These are phyloP conservation scores for Tachuris rubrigastra DNA, from an alignment of 2,113 vertebrate genomes.

Conservation along the genomic window DNA sequence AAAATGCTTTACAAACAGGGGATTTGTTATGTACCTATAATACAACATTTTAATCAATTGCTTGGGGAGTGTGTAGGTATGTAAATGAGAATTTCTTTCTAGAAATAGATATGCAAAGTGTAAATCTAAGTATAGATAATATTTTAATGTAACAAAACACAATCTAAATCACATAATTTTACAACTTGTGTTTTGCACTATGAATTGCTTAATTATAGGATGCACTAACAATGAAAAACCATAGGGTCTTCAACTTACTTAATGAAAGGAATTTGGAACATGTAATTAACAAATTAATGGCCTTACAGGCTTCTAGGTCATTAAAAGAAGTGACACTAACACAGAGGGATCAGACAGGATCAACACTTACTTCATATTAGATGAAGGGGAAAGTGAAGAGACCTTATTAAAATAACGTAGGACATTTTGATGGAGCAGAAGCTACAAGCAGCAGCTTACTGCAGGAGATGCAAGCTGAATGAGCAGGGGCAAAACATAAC, in stretches of 20 bases:
- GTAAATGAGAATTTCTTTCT: background rate
- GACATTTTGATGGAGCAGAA: background rate
- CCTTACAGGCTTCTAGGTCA: background rate
- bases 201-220: background rate
- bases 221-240: background rate
- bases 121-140: background rate
- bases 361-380: fast-evolving
- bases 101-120: background rate
- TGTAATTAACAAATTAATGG: background rate
- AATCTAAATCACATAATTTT: background rate
- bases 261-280: background rate
- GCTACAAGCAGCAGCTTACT: background rate
- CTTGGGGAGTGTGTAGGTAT: background rate
- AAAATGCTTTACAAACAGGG: background rate
- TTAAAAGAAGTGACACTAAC: background rate
- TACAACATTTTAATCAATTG: background rate
- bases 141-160: background rate
- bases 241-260: background rate
- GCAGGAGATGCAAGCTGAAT: background rate
- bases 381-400: background rate
- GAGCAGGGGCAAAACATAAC: background rate
- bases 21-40: background rate
- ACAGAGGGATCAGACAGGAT: background rate
- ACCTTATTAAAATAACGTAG: background rate
- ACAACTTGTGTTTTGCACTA: background rate